Evolutionary conservation across 2,113 vertebrate species (phyloP).

Genomic region (Oryzias melastigma): DNA sequence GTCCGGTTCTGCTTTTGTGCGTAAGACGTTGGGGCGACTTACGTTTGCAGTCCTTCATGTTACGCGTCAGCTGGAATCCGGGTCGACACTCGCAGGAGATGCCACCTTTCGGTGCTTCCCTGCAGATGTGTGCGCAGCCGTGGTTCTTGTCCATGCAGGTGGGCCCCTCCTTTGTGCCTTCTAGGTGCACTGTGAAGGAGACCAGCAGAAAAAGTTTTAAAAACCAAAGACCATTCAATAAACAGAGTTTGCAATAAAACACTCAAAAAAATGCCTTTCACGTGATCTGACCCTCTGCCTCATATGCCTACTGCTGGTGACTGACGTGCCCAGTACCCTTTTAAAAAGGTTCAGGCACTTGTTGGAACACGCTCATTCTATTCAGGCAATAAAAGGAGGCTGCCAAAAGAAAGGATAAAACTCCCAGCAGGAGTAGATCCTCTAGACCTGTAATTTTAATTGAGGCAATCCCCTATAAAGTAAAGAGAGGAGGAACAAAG

Average conservation of each 20-base stretch:
- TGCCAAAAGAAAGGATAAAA: constrained; percentile 64
- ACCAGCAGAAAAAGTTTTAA: constrained; percentile 1
- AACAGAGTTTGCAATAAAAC: constrained; percentile 17
- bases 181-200: constrained; percentile 73
- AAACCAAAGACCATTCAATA: constrained; percentile 8
- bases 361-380: constrained; percentile 59
- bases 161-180: constrained; percentile 92
- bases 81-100: constrained; percentile 97
- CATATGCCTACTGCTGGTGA: constrained; percentile 55
- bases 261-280: constrained; percentile 22
- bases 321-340: constrained; percentile 54
- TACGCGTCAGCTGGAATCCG: constrained; percentile 96
- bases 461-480: constrained; percentile 69
- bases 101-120: constrained; percentile 92
- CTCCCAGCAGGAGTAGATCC: constrained; percentile 63
- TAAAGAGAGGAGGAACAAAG: constrained; percentile 34
- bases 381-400: constrained; percentile 51
- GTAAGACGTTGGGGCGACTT: constrained; percentile 66
- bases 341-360: constrained; percentile 44
- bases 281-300: constrained; percentile 27
- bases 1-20: constrained; percentile 3
- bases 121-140: constrained; percentile 95
- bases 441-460: constrained; percentile 70
- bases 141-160: constrained; percentile 99
- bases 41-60: constrained; percentile 96